Evolutionary conservation across 2,113 vertebrate species (phyloP).

Genomic region (Xenopus laevis): DNA sequence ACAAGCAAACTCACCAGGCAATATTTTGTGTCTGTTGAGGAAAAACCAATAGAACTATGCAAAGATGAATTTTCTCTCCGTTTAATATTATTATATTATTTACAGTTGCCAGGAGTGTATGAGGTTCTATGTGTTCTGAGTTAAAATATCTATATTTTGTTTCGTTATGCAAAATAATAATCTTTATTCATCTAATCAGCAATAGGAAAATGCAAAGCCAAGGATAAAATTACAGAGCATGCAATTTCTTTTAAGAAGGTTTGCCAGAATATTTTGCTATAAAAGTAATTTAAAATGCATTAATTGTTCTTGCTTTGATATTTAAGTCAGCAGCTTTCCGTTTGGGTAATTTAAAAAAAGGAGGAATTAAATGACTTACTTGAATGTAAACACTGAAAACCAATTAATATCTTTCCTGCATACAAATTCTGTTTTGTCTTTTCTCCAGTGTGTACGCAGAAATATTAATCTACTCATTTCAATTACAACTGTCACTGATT

Average conservation of each 20-base stretch:
- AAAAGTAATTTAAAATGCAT: conserved; percentile 55
- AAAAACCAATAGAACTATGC: too few species aligned
- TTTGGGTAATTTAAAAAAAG: conserved; percentile 64
- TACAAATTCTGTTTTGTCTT: conserved; percentile 32
- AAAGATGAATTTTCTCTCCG: too few species aligned
- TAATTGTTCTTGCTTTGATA: conserved; percentile 59
- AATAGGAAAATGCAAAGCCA: too few species aligned
- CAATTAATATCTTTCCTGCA: conserved; percentile 31
- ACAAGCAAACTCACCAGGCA: too few species aligned
- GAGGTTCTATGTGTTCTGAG: too few species aligned
- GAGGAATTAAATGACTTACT: conserved; percentile 59
- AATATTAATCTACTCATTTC: conserved; percentile 24
- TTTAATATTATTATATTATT: too few species aligned
- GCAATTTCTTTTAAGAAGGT: conserved; percentile 5
- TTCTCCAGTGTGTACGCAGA: conserved; percentile 2
- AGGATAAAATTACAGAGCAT: too few species aligned
- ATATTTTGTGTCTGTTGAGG: too few species aligned
- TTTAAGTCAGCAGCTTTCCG: conserved; percentile 59
- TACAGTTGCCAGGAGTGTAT: too few species aligned
- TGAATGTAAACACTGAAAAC: conserved; percentile 34
- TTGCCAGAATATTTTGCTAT: conserved; percentile 47
- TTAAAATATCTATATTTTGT: too few species aligned
- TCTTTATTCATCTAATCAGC: too few species aligned
- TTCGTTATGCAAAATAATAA: too few species aligned
- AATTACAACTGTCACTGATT: conserved; percentile 30